A percentile compares a stretch with the other conserved stretches of the same genome.
These are phyloP conservation scores for Amiota mariae DNA, from an alignment of 2,888 invertebrate species.

Conservation along the genomic window DNA sequence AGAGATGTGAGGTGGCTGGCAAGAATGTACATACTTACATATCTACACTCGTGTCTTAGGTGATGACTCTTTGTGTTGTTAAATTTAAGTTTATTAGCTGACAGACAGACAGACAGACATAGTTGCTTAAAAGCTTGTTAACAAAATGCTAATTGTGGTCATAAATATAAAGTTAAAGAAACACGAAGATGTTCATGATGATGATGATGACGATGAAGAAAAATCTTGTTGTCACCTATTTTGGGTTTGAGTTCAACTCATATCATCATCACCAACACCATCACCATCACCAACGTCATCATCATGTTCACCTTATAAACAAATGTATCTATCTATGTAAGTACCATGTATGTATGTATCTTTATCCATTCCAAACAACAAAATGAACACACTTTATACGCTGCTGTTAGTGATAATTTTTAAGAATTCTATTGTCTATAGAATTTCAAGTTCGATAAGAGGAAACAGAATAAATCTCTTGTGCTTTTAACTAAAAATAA, in stretches of 20 bases:
- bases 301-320: background rate
- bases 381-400: constrained; percentile 8
- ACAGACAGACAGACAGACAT: background rate
- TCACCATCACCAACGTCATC: too few relatives aligned
- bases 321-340: constrained; percentile 5
- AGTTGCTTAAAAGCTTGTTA: constrained; percentile 16
- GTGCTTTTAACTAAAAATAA: background rate
- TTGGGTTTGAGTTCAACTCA: constrained; percentile 7
- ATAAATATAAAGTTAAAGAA: constrained; percentile 18
- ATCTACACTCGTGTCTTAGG: background rate
- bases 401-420: constrained; percentile 3
- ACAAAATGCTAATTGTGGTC: constrained; percentile 20
- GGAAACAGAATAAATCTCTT: background rate
- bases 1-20: too few relatives aligned
- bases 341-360: constrained; percentile 14
- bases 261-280: too few relatives aligned
- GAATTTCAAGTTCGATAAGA: too few relatives aligned
- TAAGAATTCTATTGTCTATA: background rate
- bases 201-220: background rate
- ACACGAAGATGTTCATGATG: background rate
- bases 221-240: constrained; percentile 16
- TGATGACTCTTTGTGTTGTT: background rate
- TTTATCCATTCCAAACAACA: background rate
- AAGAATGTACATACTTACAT: background rate
- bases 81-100: background rate